These are phyloP conservation scores for Myotis pilosus DNA, from an alignment of 2,797 vertebrate species.

Conservation along the genomic window DNA sequence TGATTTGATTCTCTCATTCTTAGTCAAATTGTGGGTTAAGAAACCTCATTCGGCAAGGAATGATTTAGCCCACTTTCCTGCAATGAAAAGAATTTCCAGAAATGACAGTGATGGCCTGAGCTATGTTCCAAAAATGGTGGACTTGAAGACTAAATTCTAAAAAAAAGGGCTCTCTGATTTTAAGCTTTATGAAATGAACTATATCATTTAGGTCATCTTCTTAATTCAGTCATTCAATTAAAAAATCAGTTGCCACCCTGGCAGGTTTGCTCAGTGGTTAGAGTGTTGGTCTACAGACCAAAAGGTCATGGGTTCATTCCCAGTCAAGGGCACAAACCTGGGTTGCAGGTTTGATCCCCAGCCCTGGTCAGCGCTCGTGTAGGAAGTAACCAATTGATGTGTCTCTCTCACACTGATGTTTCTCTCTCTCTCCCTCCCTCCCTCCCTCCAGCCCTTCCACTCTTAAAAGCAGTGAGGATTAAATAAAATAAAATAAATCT, in stretches of 20 bases:
- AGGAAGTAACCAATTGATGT: not conserved
- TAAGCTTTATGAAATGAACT: constrained; percentile 31
- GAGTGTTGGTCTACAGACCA: not conserved
- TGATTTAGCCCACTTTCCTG: not conserved
- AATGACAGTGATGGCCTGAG: not conserved
- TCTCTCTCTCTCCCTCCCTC: not conserved
- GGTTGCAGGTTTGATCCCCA: not conserved
- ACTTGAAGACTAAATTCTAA: constrained; percentile 19
- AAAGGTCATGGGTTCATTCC: not conserved
- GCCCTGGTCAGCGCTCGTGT: not conserved
- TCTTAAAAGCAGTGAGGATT: too few species aligned
- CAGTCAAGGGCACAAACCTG: not conserved
- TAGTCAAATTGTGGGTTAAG: constrained; percentile 40
- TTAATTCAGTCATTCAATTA: not conserved
- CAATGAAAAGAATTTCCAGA: constrained; percentile 41
- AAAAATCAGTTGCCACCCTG: not conserved
- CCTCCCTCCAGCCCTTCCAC: too few species aligned
- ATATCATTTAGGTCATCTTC: not conserved
- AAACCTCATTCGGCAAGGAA: constrained; percentile 45
- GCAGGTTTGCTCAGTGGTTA: not conserved
- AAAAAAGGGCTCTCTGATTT: not conserved
- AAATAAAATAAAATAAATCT: not conserved
- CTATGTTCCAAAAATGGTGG: not conserved
- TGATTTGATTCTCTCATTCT: constrained; percentile 46
- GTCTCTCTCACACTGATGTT: not conserved